Percentiles rank a stretch among this genome's conserved stretches.
Evolutionary conservation across 2,113 vertebrate genomes (phyloP).

Genomic region (Jaculus jaculus): DNA sequence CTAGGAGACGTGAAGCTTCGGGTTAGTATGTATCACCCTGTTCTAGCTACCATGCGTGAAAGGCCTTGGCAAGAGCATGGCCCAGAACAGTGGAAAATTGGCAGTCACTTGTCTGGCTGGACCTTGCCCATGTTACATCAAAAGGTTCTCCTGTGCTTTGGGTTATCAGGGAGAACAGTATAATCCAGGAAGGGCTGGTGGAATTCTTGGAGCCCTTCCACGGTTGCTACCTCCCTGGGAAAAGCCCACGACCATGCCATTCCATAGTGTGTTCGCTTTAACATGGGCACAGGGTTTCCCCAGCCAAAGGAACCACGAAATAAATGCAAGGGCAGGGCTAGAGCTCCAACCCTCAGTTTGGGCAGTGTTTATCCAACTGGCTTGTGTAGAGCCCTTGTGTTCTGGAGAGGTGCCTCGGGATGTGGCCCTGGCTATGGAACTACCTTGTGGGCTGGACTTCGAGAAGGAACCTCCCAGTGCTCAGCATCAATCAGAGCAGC

Average conservation of each 20-base stretch:
- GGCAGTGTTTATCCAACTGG: constrained; percentile 56
- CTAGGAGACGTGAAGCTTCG: background rate
- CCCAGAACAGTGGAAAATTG: background rate
- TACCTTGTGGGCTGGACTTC: rapidly evolving
- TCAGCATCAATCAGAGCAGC: background rate
- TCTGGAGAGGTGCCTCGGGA: constrained; percentile 37
- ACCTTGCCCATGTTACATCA: background rate
- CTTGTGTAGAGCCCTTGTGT: constrained; percentile 56
- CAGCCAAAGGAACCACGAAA: background rate
- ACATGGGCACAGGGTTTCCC: background rate
- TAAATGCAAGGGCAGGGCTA: background rate
- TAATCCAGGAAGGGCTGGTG: background rate
- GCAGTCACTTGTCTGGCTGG: background rate
- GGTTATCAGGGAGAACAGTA: background rate
- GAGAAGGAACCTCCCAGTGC: background rate
- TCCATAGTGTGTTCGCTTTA: background rate
- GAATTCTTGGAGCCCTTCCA: background rate
- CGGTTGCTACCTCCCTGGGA: background rate
- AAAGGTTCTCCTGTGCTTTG: background rate
- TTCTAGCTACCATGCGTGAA: background rate
- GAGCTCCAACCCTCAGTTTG: background rate
- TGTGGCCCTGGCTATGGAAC: background rate
- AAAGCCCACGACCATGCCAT: background rate
- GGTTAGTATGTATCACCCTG: rapidly evolving
- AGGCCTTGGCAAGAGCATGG: background rate